A percentile compares a stretch with the other conserved stretches of the same genome.
Evolutionary conservation across 2,113 vertebrate genomes (phyloP).

Genomic region (mouse (Mus musculus)): DNA sequence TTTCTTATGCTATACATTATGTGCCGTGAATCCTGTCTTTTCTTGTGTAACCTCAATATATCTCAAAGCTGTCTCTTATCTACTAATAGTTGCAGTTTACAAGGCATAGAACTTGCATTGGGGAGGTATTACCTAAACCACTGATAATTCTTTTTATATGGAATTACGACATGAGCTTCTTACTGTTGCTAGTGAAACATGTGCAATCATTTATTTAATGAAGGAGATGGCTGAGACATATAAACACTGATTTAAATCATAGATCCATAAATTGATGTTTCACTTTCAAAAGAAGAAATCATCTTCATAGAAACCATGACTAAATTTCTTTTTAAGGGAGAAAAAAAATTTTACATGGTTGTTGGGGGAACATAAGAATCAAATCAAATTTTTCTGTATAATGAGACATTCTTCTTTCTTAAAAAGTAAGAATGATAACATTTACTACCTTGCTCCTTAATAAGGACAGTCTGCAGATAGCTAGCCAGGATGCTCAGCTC

Average conservation of each 20-base stretch:
- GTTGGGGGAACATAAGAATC: not conserved
- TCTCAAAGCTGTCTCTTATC: not conserved
- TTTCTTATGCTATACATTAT: not conserved
- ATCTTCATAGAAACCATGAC: not conserved
- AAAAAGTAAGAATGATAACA: not conserved
- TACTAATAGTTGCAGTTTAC: not conserved
- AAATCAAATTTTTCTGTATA: not conserved
- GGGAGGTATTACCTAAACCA: not conserved
- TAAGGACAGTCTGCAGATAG: not conserved
- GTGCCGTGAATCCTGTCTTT: rapidly evolving
- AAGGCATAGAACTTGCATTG: not conserved
- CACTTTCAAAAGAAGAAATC: not conserved
- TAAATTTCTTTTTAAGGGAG: not conserved
- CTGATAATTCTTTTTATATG: not conserved
- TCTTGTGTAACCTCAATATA: too few relatives aligned
- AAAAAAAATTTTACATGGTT: not conserved
- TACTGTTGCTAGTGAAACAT: not conserved
- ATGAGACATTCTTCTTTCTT: not conserved
- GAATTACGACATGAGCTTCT: not conserved
- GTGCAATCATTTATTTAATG: not conserved
- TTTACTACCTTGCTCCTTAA: not conserved
- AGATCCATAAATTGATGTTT: not conserved
- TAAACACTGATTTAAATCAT: not conserved
- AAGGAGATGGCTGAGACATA: not conserved
- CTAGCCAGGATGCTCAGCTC: not conserved